Evolutionary conservation across 1,140 invertebrate species (phyloP).

Genomic region (Brachystomella parvula): DNA sequence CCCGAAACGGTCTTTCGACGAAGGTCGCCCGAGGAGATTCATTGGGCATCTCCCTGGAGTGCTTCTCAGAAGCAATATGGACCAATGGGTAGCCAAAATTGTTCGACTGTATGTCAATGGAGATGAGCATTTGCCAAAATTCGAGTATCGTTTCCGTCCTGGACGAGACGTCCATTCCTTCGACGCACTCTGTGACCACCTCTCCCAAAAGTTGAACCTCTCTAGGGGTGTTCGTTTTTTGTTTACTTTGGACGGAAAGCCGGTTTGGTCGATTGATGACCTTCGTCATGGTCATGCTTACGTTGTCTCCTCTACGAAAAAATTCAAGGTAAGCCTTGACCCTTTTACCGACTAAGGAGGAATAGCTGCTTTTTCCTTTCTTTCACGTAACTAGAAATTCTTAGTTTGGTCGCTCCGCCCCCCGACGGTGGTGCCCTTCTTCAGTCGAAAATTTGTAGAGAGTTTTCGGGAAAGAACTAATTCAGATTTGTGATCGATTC

Average conservation of each 20-base stretch:
- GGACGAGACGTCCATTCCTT: constrained; percentile 76
- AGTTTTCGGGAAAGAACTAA: neutral
- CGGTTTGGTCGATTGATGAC: constrained; percentile 73
- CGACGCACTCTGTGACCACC: constrained; percentile 73
- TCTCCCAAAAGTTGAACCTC: constrained; percentile 67
- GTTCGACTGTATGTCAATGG: constrained; percentile 90
- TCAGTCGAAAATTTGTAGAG: too few species aligned
- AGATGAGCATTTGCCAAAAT: constrained; percentile 79
- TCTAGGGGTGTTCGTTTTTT: constrained; percentile 77
- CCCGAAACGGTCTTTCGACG: constrained; percentile 4
- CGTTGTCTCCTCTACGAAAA: constrained; percentile 81
- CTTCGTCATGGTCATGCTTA: constrained; percentile 82
- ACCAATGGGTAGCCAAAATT: constrained; percentile 68
- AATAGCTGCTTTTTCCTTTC: neutral
- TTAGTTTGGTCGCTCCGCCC: too few species aligned
- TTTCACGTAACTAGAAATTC: too few species aligned
- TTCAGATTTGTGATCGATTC: too few species aligned
- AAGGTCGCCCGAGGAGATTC: neutral
- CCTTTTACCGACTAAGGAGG: neutral
- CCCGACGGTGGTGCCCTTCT: too few species aligned
- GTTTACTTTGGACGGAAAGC: constrained; percentile 79
- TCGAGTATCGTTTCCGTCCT: constrained; percentile 79
- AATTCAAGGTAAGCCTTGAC: constrained; percentile 66
- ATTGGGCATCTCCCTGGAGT: constrained; percentile 23
- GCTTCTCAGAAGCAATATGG: constrained; percentile 31